A percentile compares a stretch with the other conserved stretches of the same genome.
Conservation (phyloP, 2,888 invertebrate species). For the Tuta absoluta region DNA sequence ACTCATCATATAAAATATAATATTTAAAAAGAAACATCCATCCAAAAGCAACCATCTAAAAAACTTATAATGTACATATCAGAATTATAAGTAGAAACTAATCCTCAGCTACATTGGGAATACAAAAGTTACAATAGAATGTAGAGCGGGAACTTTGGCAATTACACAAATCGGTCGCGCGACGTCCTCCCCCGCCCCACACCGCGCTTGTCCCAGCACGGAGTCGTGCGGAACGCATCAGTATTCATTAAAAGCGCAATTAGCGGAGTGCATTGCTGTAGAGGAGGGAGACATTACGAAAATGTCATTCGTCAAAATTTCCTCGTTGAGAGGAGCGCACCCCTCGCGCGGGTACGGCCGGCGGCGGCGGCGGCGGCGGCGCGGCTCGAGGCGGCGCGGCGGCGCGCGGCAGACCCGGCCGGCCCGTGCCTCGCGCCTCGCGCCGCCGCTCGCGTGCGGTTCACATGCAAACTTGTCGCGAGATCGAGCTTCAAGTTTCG, state of each 20-base stretch:
- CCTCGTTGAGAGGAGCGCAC: slow-evolving; percentile 55
- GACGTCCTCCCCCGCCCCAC: slow-evolving; percentile 26
- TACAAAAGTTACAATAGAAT: slow-evolving; percentile 10
- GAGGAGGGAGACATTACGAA: slow-evolving; percentile 59
- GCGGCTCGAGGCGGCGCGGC: not conserved
- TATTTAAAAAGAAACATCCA: too few relatives aligned
- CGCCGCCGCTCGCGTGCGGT: slow-evolving; percentile 30
- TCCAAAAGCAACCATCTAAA: too few relatives aligned
- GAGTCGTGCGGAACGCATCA: slow-evolving; percentile 42
- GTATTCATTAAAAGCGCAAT: slow-evolving; percentile 70
- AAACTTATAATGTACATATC: too few relatives aligned
- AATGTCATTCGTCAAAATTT: slow-evolving; percentile 74
- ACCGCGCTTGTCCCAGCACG: too few relatives aligned
- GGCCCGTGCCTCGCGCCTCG: slow-evolving; percentile 23
- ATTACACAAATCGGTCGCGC: slow-evolving; percentile 47
- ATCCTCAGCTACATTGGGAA: too few relatives aligned
- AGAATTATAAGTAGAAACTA: not conserved
- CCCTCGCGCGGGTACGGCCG: slow-evolving; percentile 32
- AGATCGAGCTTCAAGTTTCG: slow-evolving; percentile 28
- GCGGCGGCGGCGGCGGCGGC: slow-evolving; percentile 36
- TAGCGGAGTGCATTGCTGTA: slow-evolving; percentile 62
- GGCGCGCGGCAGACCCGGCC: slow-evolving; percentile 21
- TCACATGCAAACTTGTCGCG: slow-evolving; percentile 21
- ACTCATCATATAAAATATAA: too few relatives aligned
- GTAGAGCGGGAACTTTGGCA: slow-evolving; percentile 43